Evolutionary conservation across 2,888 invertebrate genomes (phyloP).

Genomic region (Caenorhabditis becei): DNA sequence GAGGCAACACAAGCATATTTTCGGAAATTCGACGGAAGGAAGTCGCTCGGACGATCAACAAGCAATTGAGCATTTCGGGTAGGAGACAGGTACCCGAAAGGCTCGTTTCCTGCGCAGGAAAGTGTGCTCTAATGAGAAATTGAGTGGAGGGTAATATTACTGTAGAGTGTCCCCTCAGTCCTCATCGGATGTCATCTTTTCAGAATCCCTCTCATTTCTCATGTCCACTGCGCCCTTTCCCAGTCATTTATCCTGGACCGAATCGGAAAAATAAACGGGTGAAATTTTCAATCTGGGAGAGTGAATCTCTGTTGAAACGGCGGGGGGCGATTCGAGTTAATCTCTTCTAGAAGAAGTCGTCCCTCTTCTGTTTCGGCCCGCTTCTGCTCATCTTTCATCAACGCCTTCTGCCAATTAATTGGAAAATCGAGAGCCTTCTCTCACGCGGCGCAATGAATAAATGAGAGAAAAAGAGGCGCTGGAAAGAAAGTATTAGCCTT

Average conservation of each 20-base stretch:
- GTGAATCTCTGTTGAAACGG: conserved; percentile 32
- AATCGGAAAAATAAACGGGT: no score
- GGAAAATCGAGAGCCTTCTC: conserved; percentile 47
- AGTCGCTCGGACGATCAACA: conserved; percentile 21
- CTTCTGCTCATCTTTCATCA: conserved; percentile 50
- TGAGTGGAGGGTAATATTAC: no score
- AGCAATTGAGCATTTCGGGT: neutral
- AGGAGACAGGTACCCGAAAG: neutral
- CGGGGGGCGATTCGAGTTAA: neutral
- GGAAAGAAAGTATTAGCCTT: conserved; percentile 45
- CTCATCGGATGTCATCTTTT: no score
- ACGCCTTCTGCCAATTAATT: conserved; percentile 42
- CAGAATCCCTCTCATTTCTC: neutral
- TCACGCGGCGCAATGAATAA: conserved; percentile 1
- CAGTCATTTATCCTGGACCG: neutral
- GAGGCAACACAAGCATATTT: conserved; percentile 13
- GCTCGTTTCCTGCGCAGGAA: no score
- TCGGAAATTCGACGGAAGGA: conserved; percentile 25
- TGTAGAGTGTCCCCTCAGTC: no score
- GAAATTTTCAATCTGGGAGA: conserved; percentile 33
- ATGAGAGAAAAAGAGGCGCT: conserved; percentile 1
- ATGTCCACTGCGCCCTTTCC: neutral
- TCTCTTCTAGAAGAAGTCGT: conserved; percentile 23
- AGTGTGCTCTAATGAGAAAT: no score
- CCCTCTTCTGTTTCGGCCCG: conserved; percentile 18